These are phyloP conservation scores for Amphiduros pacificus DNA, from an alignment of 2,888 invertebrate species.

Conservation along the genomic window DNA sequence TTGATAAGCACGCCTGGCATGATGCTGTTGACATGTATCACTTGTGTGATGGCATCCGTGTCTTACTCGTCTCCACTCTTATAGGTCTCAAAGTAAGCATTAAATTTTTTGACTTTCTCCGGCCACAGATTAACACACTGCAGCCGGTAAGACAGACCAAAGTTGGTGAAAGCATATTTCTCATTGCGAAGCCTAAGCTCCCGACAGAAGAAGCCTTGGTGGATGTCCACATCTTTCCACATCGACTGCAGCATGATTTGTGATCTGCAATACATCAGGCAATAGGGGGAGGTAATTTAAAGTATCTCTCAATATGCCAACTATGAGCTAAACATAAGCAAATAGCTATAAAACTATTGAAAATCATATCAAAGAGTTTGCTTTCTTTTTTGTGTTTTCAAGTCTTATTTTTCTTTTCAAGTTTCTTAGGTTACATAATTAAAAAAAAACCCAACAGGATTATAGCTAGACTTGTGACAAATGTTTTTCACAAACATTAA, in stretches of 20 bases:
- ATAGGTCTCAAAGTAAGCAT: conserved; percentile 19
- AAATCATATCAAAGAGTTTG: too few relatives aligned
- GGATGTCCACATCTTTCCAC: conserved; percentile 18
- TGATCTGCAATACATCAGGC: conserved; percentile 13
- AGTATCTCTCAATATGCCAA: too few relatives aligned
- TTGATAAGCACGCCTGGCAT: conserved; percentile 18
- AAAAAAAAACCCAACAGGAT: too few relatives aligned
- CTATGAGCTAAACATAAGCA: too few relatives aligned
- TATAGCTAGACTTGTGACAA: too few relatives aligned
- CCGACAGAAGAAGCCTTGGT: conserved; percentile 21
- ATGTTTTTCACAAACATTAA: too few relatives aligned
- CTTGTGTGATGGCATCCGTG: conserved; percentile 18
- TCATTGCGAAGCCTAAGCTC: conserved; percentile 13
- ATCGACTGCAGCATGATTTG: conserved; percentile 10
- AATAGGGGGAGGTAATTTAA: too few relatives aligned
- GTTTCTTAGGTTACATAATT: too few relatives aligned
- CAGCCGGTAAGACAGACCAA: conserved; percentile 21
- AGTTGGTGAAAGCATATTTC: conserved; percentile 25
- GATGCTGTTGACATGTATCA: conserved; percentile 21
- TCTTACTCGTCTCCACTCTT: conserved; percentile 20
- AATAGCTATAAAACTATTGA: too few relatives aligned
- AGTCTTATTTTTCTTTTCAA: too few relatives aligned
- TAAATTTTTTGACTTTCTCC: conserved; percentile 15
- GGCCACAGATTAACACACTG: conserved; percentile 15
- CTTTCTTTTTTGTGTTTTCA: too few relatives aligned